A percentile compares a stretch with the other conserved stretches of the same genome.
phyloP scores from a whole-genome alignment of 2,888 invertebrate species.

The Galeopsomyia nigrocyanea region DNA sequence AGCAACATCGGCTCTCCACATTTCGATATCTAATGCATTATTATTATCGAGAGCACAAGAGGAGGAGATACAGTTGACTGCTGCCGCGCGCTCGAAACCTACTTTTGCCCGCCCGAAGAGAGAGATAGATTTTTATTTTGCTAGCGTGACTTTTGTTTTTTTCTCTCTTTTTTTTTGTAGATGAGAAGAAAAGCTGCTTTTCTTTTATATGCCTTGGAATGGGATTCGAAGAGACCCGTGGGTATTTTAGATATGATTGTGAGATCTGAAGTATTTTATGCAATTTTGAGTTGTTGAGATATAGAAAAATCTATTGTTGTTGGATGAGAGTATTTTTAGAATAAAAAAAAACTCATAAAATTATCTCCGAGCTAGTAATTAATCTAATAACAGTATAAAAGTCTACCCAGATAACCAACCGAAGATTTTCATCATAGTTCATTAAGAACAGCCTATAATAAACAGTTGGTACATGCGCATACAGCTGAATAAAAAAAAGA shows the following conservation, averaged over 20 bases:
- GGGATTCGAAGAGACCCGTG: too few species aligned
- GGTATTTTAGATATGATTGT: too few species aligned
- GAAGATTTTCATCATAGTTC: neutral
- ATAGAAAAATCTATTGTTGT: too few species aligned
- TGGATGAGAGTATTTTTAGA: too few species aligned
- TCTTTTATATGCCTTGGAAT: too few species aligned
- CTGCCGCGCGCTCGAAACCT: constrained; percentile 7
- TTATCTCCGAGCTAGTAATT: too few species aligned
- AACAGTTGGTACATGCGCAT: neutral
- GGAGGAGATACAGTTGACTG: too few species aligned
- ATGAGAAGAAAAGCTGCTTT: neutral
- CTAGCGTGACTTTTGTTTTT: neutral
- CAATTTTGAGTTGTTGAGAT: too few species aligned
- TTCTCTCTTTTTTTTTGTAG: constrained; percentile 31
- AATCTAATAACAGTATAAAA: too few species aligned
- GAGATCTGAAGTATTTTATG: too few species aligned
- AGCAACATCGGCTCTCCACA: neutral
- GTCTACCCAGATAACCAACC: neutral
- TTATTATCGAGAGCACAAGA: too few species aligned
- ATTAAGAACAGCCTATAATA: neutral
- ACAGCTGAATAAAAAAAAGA: neutral
- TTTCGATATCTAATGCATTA: constrained; percentile 5
- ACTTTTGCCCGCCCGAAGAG: constrained; percentile 2
- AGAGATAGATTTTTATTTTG: neutral
- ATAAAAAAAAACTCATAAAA: too few species aligned